Percentiles rank a stretch among this genome's conserved stretches.
Conservation (phyloP, 2,113 vertebrate genomes). For the Leptodactylus fuscus region DNA sequence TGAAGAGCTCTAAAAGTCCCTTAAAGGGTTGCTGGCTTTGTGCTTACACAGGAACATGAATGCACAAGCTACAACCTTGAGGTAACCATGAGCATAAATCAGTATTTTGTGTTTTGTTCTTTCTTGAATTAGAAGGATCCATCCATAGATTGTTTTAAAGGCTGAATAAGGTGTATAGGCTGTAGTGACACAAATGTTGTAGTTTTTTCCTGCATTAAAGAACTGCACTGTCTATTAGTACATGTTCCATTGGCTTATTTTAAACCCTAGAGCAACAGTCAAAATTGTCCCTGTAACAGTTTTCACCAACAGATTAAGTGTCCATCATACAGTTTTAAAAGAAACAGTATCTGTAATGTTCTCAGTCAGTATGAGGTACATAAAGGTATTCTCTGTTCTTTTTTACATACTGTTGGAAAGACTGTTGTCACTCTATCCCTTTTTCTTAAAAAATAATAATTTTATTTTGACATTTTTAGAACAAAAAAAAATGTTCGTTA, state of each 20-base stretch:
- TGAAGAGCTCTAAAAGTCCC: neutral
- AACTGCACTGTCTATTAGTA: neutral
- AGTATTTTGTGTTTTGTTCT: neutral
- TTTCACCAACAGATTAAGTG: neutral
- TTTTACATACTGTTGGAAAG: neutral
- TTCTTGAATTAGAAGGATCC: neutral
- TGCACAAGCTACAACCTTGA: conserved; percentile 22
- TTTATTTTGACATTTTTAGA: neutral
- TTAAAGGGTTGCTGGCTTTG: conserved; percentile 17
- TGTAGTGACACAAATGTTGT: neutral
- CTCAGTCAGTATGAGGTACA: neutral
- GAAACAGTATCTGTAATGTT: neutral
- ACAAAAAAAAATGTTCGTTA: neutral
- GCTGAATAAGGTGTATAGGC: conserved; percentile 15
- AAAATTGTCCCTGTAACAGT: neutral
- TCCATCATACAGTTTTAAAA: neutral
- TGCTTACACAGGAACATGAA: neutral
- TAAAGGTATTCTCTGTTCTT: neutral
- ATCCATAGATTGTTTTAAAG: neutral
- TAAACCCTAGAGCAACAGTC: neutral
- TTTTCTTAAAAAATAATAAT: conserved; percentile 1
- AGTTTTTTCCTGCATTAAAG: conserved; percentile 45
- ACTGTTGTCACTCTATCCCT: neutral
- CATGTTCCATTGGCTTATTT: neutral
- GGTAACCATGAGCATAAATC: neutral